A percentile compares a stretch with the other conserved stretches of the same genome.
Conservation (phyloP, 2,797 vertebrate genomes). For the Falco rusticolus region DNA sequence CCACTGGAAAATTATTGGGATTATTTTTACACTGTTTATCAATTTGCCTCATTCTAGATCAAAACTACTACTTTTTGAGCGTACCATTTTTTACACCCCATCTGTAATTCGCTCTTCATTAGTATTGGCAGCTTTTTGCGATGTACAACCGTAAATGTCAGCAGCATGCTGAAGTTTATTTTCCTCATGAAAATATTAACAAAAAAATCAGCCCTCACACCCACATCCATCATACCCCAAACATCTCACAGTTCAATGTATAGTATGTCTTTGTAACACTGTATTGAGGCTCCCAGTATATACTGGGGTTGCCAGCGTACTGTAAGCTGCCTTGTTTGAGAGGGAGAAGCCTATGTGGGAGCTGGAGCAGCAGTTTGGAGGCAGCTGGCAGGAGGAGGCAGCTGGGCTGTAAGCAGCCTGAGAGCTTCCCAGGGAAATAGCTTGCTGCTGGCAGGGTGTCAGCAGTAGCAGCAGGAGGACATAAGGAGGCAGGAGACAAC, state of each 20-base stretch:
- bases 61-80: not conserved
- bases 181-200: not conserved
- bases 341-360: not conserved
- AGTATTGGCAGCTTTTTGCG: not conserved
- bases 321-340: not conserved
- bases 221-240: not conserved
- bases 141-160: not conserved
- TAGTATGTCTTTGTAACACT: not conserved
- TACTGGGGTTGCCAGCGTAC: not conserved
- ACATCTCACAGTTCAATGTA: not conserved
- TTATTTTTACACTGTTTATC: not conserved
- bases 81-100: not conserved
- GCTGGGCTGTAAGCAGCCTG: not conserved
- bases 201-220: not conserved
- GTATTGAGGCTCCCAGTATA: not conserved
- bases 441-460: slow-evolving; percentile 12
- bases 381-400: not conserved
- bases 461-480: slow-evolving; percentile 27
- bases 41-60: not conserved
- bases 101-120: not conserved
- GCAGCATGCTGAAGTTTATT: not conserved
- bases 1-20: not conserved
- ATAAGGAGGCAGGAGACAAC: slow-evolving; percentile 3
- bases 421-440: not conserved
- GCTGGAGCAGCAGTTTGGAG: not conserved